Evolutionary conservation across 2,888 invertebrate genomes (phyloP).

Genomic region (Tanytarsus gracilentus): DNA sequence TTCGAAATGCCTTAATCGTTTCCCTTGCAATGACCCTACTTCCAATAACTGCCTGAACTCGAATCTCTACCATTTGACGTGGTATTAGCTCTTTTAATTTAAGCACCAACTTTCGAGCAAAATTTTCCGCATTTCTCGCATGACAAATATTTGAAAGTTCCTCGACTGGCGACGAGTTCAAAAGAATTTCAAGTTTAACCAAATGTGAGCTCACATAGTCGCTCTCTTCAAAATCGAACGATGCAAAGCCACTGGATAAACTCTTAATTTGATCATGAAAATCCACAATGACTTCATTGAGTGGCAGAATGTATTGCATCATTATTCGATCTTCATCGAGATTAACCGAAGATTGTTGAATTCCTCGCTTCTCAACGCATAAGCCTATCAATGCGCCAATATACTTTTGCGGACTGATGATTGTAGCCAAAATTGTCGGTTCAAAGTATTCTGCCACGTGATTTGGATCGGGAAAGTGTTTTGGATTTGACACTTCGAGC

Average conservation of each 20-base stretch:
- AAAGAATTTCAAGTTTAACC: conserved; percentile 58
- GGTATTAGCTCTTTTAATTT: conserved; percentile 80
- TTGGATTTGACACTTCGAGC: conserved; percentile 63
- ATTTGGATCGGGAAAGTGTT: conserved; percentile 55
- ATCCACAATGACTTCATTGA: conserved; percentile 89
- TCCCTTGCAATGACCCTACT: conserved; percentile 75
- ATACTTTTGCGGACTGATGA: conserved; percentile 75
- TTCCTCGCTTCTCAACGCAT: conserved; percentile 59
- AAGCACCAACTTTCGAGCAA: conserved; percentile 59
- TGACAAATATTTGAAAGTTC: conserved; percentile 80
- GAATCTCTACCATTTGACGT: conserved; percentile 77
- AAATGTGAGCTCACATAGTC: conserved; percentile 72
- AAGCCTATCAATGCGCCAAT: conserved; percentile 60
- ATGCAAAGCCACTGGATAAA: conserved; percentile 87
- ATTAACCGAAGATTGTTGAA: conserved; percentile 57
- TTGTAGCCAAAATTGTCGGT: conserved; percentile 75
- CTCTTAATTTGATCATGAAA: conserved; percentile 90
- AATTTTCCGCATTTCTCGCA: conserved; percentile 52
- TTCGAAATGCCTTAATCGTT: conserved; percentile 75
- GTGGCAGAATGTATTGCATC: conserved; percentile 73
- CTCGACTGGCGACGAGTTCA: conserved; percentile 74
- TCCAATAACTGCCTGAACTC: conserved; percentile 75
- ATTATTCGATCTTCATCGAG: conserved; percentile 77
- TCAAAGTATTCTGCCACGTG: conserved; percentile 71
- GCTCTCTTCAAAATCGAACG: conserved; percentile 85